A percentile compares a stretch with the other conserved stretches of the same genome.
These are phyloP conservation scores for Nomada ruficornis DNA, from an alignment of 2,888 invertebrate species.

Conservation along the genomic window DNA sequence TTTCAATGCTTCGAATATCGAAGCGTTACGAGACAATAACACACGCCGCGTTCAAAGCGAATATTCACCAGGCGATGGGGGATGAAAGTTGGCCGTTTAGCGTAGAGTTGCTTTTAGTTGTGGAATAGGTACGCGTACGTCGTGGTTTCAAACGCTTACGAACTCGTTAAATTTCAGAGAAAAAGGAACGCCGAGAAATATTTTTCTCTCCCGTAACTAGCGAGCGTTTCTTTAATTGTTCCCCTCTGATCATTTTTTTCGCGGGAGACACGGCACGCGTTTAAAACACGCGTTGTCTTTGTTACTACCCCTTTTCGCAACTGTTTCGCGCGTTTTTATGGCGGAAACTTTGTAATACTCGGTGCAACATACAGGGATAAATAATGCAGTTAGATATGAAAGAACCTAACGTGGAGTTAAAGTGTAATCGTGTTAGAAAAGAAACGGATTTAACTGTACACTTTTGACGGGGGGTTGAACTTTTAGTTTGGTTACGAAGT, in stretches of 20 bases:
- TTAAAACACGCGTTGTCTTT: constrained; percentile 1
- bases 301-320: neutral
- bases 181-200: constrained; percentile 2
- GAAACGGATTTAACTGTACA: neutral
- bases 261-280: neutral
- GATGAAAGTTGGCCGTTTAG: constrained; percentile 10
- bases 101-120: neutral
- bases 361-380: neutral
- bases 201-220: neutral
- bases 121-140: constrained; percentile 12
- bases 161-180: neutral
- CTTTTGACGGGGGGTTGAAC: constrained; percentile 3
- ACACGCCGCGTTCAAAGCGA: constrained; percentile 14
- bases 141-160: neutral
- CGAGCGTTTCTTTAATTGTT: constrained; percentile 30
- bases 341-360: constrained; percentile 5
- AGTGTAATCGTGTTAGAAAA: constrained; percentile 31
- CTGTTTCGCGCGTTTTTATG: neutral
- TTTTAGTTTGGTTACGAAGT: neutral
- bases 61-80: constrained; percentile 12
- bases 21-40: constrained; percentile 7
- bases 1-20: constrained; percentile 30
- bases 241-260: constrained; percentile 27
- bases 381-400: constrained; percentile 32
- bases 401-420: constrained; percentile 33